Conservation (phyloP, 1,140 invertebrate species). For the Drosophila nigromelanica region DNA sequence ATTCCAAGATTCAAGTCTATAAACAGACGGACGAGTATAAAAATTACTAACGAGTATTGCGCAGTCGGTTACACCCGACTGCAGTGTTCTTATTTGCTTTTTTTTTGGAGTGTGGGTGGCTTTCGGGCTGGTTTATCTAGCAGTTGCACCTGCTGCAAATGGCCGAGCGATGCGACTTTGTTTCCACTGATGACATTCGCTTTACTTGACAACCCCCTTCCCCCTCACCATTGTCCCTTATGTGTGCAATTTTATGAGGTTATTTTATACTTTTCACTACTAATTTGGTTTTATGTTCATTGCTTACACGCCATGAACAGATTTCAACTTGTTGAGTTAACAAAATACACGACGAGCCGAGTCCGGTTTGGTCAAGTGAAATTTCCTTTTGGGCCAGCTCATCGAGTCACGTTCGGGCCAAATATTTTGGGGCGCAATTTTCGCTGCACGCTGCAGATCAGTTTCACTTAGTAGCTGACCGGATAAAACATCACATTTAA, state of each 20-base stretch:
- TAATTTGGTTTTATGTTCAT: slow-evolving; percentile 58
- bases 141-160: slow-evolving; percentile 68
- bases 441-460: slow-evolving; percentile 38
- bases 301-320: slow-evolving; percentile 60
- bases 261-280: slow-evolving; percentile 76
- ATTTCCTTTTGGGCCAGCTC: slow-evolving; percentile 1
- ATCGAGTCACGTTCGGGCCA: slow-evolving; percentile 13
- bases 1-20: too few species aligned
- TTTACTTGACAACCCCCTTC: slow-evolving; percentile 4
- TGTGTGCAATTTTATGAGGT: slow-evolving; percentile 71
- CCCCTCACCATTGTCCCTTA: too few species aligned
- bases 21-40: too few species aligned
- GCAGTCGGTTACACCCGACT: neutral
- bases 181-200: slow-evolving; percentile 35
- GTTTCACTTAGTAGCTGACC: slow-evolving; percentile 47
- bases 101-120: slow-evolving; percentile 4
- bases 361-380: neutral
- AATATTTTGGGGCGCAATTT: slow-evolving; percentile 16
- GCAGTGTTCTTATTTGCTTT: neutral
- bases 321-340: slow-evolving; percentile 75
- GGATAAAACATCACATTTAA: slow-evolving; percentile 66
- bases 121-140: slow-evolving; percentile 52
- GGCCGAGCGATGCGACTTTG: slow-evolving; percentile 58
- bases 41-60: neutral
- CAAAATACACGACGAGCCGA: slow-evolving; percentile 17